These are phyloP conservation scores for Mesembrinibis cayennensis DNA, from an alignment of 2,113 vertebrate genomes.

Conservation along the genomic window DNA sequence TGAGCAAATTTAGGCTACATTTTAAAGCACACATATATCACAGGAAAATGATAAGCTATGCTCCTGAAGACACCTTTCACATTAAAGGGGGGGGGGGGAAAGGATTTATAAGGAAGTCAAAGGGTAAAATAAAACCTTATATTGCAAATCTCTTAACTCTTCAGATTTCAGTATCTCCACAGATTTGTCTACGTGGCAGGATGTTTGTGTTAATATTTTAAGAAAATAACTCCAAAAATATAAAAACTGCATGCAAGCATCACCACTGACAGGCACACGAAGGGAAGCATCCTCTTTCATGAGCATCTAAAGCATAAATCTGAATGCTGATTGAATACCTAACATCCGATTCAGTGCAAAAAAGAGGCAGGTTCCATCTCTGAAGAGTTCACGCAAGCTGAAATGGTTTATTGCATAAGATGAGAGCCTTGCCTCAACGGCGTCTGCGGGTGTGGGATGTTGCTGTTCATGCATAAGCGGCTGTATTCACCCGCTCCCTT, in stretches of 20 bases:
- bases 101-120: background rate
- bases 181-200: background rate
- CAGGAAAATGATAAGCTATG: background rate
- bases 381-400: background rate
- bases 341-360: background rate
- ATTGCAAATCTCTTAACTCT: conserved; percentile 14
- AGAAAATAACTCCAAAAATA: background rate
- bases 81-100: background rate
- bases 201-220: background rate
- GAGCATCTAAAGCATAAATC: conserved; percentile 20
- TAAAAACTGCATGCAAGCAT: background rate
- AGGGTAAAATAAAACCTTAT: conserved; percentile 33
- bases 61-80: conserved; percentile 29
- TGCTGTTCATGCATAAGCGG: background rate
- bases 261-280: background rate
- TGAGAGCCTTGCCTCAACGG: background rate
- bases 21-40: conserved; percentile 14
- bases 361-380: background rate
- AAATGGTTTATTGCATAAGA: background rate
- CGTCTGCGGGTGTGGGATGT: background rate
- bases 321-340: conserved; percentile 19
- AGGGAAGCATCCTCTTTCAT: background rate
- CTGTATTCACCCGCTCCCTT: background rate
- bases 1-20: conserved; percentile 25
- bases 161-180: background rate